Percentiles rank a stretch among this genome's conserved stretches.
phyloP scores from a whole-genome alignment of 2,888 invertebrate genomes.

The Lithophane leautieri region DNA sequence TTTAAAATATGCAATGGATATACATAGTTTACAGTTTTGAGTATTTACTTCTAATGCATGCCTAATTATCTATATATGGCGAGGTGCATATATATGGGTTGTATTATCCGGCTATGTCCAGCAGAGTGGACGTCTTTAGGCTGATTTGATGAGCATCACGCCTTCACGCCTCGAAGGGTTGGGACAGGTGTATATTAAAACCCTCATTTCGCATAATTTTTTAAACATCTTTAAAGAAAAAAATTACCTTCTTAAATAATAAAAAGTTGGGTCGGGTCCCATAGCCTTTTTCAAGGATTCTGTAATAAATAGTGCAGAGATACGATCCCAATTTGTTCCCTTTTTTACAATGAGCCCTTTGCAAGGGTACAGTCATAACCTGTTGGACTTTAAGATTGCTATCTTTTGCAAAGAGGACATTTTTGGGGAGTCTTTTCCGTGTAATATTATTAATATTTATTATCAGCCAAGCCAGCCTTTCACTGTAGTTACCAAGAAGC shows the following conservation, averaged over 20 bases:
- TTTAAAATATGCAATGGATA: neutral
- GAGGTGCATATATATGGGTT: neutral
- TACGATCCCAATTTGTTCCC: conserved; percentile 37
- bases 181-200: neutral
- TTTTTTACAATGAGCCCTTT: conserved; percentile 40
- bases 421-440: neutral
- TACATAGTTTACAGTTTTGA: neutral
- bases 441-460: conserved; percentile 26
- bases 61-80: neutral
- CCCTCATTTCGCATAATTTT: neutral
- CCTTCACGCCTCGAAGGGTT: neutral
- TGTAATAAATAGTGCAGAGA: conserved; percentile 27
- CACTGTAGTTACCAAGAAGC: neutral
- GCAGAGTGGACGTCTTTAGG: too few species aligned
- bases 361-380: conserved; percentile 43
- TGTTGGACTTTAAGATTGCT: conserved; percentile 50
- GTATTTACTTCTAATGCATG: neutral
- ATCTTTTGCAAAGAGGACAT: conserved; percentile 28
- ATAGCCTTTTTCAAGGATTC: neutral
- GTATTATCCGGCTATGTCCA: neutral
- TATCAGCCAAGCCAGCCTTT: neutral
- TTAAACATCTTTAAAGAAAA: too few species aligned
- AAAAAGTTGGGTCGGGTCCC: neutral
- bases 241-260: too few species aligned
- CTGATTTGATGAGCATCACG: neutral